Percentiles rank a stretch among this genome's conserved stretches.
Evolutionary conservation across 2,888 invertebrate species (phyloP).

Genomic region (Pantelozetes paolii): DNA sequence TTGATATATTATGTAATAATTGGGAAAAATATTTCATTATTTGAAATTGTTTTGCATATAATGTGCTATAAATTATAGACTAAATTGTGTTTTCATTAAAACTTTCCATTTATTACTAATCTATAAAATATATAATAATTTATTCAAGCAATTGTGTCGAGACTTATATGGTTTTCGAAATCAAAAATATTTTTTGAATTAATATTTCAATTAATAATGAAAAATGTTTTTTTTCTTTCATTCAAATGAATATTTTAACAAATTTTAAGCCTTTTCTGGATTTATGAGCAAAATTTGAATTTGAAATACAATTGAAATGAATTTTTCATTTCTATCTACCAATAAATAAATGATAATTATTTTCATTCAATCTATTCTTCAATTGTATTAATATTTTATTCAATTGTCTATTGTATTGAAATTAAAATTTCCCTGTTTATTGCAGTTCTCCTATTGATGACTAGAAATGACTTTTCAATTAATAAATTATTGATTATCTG

Average conservation of each 20-base stretch:
- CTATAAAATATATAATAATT: neutral
- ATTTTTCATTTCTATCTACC: too few relatives aligned
- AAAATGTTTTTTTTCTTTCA: neutral
- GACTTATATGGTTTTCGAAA: constrained; percentile 15
- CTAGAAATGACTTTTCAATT: too few relatives aligned
- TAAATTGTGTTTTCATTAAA: too few relatives aligned
- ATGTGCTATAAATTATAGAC: too few relatives aligned
- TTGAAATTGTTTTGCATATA: neutral
- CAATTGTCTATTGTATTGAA: too few relatives aligned
- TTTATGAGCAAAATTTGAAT: too few relatives aligned
- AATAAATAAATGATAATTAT: too few relatives aligned
- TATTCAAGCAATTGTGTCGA: constrained; percentile 1
- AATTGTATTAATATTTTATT: too few relatives aligned
- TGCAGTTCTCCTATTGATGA: too few relatives aligned
- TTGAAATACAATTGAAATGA: too few relatives aligned
- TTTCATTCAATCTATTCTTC: too few relatives aligned
- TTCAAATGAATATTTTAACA: neutral
- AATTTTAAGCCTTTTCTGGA: neutral
- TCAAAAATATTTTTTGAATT: neutral
- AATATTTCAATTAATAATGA: neutral
- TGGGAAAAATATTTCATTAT: neutral
- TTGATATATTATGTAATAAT: neutral
- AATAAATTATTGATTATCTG: neutral
- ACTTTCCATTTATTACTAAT: neutral
- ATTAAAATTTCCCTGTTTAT: too few relatives aligned